These are phyloP conservation scores for Nycticorax nycticorax DNA, from an alignment of 2,113 vertebrate species.

Conservation along the genomic window DNA sequence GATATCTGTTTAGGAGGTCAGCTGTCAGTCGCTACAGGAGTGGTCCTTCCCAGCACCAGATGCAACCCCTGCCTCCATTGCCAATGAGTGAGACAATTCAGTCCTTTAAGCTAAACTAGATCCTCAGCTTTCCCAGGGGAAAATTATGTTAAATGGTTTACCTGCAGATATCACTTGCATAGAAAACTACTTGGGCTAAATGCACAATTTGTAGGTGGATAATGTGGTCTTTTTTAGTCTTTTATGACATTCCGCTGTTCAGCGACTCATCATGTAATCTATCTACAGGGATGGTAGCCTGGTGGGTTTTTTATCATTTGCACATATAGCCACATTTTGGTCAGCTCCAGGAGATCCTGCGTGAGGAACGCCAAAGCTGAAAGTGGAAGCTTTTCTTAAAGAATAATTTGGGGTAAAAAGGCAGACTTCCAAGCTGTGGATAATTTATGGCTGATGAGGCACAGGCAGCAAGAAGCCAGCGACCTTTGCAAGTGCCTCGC, in stretches of 20 bases:
- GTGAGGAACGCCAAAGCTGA: background rate
- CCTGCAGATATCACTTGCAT: background rate
- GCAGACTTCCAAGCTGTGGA: rapidly evolving
- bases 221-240: background rate
- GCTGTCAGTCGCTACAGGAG: background rate
- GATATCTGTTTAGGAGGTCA: background rate
- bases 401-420: background rate
- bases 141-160: background rate
- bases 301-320: background rate
- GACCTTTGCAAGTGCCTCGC: background rate
- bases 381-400: background rate
- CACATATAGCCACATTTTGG: background rate
- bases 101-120: background rate
- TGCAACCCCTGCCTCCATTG: background rate
- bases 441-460: background rate
- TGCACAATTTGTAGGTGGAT: background rate
- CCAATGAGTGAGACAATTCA: background rate
- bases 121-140: background rate
- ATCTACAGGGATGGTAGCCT: background rate
- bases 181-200: background rate
- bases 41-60: background rate
- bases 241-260: background rate
- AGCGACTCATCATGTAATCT: background rate
- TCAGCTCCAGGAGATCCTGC: background rate
- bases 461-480: background rate